Evolutionary conservation across 2,113 vertebrate genomes (phyloP), one percentile per base, ranked within the genome.

Genomic region (Cyanistes caeruleus): DNA sequence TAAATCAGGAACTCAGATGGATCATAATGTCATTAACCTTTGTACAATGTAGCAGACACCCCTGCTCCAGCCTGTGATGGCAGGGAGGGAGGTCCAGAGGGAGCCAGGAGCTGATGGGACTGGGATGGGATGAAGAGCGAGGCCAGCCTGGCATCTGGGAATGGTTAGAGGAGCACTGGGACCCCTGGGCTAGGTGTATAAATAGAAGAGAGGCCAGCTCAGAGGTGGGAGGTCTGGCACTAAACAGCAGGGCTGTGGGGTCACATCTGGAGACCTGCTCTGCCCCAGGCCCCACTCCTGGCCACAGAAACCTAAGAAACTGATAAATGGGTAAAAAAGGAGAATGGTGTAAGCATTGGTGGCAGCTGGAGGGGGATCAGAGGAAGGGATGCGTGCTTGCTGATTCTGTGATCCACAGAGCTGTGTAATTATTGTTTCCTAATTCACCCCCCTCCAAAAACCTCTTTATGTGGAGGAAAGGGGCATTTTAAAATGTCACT

Each of bases 181-280:
- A 84, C 83, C 89, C 51, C 84, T 77, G 86, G 63, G n/a, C 69
- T 1, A 33, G 49, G 79, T 56, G 33, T 79, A 69, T 95, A 96
- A 96, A 96, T 53, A 95, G 79, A 83, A 63, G 87, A 89, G 90
- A 74, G 94, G 79, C 90, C 86, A 52, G 46, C 90, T 95, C 46
- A 7, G 83, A 93, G 93, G 91, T 84, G 89, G 93, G 89, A 96
- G 96, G 89, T 95, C 95, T 95, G 76, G 89, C 85, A 89, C 60
- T 3, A 3, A 0, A 8, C 53, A 72, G 44, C 37, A 27, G 88
- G 84, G 78, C 91, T 93, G 13, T 58, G 1, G 20, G 93, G 91
- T 96, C 93, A 96, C 92, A 95, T 95, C 97, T 97, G 89, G 97
- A 96, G 77, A 69, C 88, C 79, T 6, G 19, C 8, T 5, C 0